Base-by-base conservation (phyloP, 37 sponge, comb jelly and placozoan species). In the Crambe crambe region DNA sequence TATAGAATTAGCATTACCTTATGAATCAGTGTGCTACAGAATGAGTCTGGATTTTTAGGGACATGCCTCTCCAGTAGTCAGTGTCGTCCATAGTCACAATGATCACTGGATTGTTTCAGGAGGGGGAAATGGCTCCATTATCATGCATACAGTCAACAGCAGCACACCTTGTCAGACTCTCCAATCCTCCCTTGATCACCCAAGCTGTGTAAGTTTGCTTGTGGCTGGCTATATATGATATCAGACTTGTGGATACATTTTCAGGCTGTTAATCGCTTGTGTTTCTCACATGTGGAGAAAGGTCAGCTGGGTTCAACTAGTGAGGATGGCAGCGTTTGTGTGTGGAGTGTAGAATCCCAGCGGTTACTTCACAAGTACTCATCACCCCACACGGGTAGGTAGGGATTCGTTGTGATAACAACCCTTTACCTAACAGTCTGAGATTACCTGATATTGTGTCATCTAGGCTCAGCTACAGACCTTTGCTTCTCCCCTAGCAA, bases 301-400 rank as follows among this genome's bases (percentile, higher is more conserved):
- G 74, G 58, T 5, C 58, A 86, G 69, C 43, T 88, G 20, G 89
- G 80, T 20, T 85, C 86, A 0, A 74, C 62, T 18, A 56, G 68
- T 64, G 86, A 80, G 27, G 73, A 67, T 57, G 93, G 93, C 22
- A 44, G 44, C 26, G 85, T 92, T 30, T 80, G 74, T 56, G 66
- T 92, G 35, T 92, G 93, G 93, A 88, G 93, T 66, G 79, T 67
- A 25, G 93, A 92, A 72, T 92, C 93, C 2, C 89, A 88, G 78
- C 43, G 89, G 22, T 44, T 76, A 69, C 79, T 92, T 56, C 63
- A 63, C 64, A 71, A 73, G 58, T 85, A 87, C 56, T 70, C 85
- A 0, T n/a, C 67, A 9, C 65, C 82, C 15, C 89, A 88, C 58
- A 44, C 74, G 27, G 77, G 83, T 82, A 39, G 9, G 56, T 75